phyloP scores from a whole-genome alignment of 2,888 invertebrate species.

The Cosmia pyralina region DNA sequence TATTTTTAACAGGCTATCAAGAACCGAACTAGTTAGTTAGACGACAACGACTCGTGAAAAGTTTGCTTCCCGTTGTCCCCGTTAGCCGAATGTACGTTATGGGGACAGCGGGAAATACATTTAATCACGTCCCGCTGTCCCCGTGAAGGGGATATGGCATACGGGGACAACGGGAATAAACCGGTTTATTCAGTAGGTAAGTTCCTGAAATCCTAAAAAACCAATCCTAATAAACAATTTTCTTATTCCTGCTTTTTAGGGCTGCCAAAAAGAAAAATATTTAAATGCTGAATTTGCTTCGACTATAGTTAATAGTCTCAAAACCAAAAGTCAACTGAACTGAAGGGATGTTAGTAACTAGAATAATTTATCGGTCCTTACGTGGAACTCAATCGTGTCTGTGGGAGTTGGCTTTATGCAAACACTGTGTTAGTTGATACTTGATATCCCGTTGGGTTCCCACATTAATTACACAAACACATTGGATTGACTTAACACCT shows the following conservation, averaged over 20 bases:
- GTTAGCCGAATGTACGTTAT: too few species aligned
- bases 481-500: constrained; percentile 49
- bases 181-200: background rate
- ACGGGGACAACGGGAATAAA: too few species aligned
- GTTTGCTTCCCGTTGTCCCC: too few species aligned
- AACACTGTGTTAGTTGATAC: constrained; percentile 30
- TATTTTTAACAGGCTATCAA: too few species aligned
- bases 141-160: too few species aligned
- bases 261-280: background rate
- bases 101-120: too few species aligned
- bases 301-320: background rate
- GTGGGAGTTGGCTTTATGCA: constrained; percentile 17
- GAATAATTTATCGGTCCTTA: constrained; percentile 40
- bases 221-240: background rate
- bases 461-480: constrained; percentile 49
- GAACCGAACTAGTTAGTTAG: too few species aligned
- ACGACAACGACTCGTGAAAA: too few species aligned
- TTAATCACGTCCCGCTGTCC: too few species aligned
- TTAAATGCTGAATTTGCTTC: constrained; percentile 3
- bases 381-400: constrained; percentile 29
- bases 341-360: constrained; percentile 5
- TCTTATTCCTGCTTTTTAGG: constrained; percentile 5
- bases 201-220: background rate
- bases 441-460: constrained; percentile 30
- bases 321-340: constrained; percentile 5